These are phyloP conservation scores for Zaprionus tsacasi DNA, from an alignment of 1,140 invertebrate species.

Conservation along the genomic window DNA sequence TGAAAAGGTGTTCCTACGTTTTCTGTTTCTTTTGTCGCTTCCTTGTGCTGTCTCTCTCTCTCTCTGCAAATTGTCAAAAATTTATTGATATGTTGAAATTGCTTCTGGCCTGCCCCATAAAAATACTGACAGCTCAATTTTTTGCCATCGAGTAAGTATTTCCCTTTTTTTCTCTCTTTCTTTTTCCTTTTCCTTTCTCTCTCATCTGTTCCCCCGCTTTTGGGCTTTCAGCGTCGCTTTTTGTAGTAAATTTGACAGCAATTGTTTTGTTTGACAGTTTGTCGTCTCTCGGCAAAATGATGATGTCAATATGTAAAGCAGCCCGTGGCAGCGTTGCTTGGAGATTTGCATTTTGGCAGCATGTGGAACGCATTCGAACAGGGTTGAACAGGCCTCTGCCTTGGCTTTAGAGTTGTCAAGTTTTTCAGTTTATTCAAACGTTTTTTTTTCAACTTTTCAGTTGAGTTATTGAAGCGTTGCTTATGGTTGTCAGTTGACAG, in stretches of 20 bases:
- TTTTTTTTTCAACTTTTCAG: slow-evolving; percentile 2
- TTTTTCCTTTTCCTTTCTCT: slow-evolving; percentile 4
- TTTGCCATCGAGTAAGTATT: slow-evolving; percentile 36
- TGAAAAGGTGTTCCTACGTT: slow-evolving; percentile 75
- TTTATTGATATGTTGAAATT: slow-evolving; percentile 83
- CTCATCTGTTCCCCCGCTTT: slow-evolving; percentile 14
- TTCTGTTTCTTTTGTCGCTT: slow-evolving; percentile 31
- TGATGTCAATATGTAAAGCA: slow-evolving; percentile 81
- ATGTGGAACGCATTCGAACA: slow-evolving; percentile 35
- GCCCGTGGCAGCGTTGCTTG: slow-evolving; percentile 22
- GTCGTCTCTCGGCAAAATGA: slow-evolving; percentile 73
- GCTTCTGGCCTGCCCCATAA: slow-evolving; percentile 58
- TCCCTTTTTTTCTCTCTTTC: background rate
- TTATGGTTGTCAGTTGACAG: slow-evolving; percentile 33
- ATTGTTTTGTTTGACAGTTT: slow-evolving; percentile 83
- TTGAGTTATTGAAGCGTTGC: slow-evolving; percentile 49
- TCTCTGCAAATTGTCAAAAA: slow-evolving; percentile 69
- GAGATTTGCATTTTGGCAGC: slow-evolving; percentile 37
- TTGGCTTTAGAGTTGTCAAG: background rate
- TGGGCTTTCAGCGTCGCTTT: slow-evolving; percentile 42
- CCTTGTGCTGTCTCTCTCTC: background rate
- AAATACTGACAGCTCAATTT: slow-evolving; percentile 77
- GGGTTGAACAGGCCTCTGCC: slow-evolving; percentile 6
- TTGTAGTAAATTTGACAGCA: slow-evolving; percentile 82
- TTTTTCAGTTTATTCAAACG: background rate